phyloP scores from a whole-genome alignment of 37 sponge, comb jelly and placozoan species.

The Oopsacas minuta region DNA sequence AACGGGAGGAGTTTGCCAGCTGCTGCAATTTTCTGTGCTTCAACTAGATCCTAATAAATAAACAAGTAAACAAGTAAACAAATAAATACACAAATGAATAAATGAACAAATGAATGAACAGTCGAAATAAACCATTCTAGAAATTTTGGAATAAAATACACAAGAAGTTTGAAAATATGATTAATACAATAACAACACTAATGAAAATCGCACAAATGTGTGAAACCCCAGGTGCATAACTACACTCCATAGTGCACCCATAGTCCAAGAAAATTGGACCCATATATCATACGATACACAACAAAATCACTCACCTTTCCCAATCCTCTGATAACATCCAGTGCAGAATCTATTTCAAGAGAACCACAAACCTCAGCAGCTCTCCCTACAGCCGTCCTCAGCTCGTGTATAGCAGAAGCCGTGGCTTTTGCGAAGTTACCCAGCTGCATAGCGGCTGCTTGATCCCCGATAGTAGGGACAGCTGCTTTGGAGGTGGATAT shows the following conservation, averaged over 20 bases:
- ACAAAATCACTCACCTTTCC: background rate
- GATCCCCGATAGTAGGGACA: slow-evolving; percentile 87
- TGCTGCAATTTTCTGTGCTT: slow-evolving; percentile 29
- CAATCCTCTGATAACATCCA: slow-evolving; percentile 44
- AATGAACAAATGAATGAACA: background rate
- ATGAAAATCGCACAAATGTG: no score
- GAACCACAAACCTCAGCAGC: slow-evolving; percentile 85
- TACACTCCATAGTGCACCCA: no score
- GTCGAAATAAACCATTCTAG: no score
- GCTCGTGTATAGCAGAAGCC: slow-evolving; percentile 68
- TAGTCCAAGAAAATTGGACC: no score
- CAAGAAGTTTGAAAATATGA: no score
- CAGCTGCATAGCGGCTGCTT: slow-evolving; percentile 87
- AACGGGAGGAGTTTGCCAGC: slow-evolving; percentile 40
- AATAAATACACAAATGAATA: background rate
- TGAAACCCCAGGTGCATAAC: no score
- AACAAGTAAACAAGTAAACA: background rate
- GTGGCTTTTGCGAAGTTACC: slow-evolving; percentile 92
- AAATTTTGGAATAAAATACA: no score
- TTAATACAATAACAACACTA: no score
- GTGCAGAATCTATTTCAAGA: slow-evolving; percentile 81
- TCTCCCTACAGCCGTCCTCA: slow-evolving; percentile 71
- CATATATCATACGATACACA: no score
- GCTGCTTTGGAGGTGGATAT: slow-evolving; percentile 92
- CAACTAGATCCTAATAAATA: slow-evolving; percentile 28